A percentile compares a stretch with the other conserved stretches of the same genome.
Evolutionary conservation across 2,113 vertebrate species (phyloP).

Genomic region (Cyphomyrus plagiostoma): DNA sequence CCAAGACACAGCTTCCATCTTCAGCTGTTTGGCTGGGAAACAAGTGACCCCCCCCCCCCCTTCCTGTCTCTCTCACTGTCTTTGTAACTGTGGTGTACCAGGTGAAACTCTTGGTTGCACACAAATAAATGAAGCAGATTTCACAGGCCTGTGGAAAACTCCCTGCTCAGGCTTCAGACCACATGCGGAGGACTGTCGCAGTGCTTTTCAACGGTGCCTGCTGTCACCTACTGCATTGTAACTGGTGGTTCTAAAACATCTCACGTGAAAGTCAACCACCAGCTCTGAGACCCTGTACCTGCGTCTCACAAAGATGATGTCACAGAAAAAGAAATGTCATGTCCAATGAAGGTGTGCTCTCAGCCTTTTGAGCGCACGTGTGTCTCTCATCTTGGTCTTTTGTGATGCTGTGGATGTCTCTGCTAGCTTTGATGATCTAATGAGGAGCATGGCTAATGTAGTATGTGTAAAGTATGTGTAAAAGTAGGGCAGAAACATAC

Average conservation of each 20-base stretch:
- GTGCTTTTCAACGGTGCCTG: background rate
- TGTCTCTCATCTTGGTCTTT: background rate
- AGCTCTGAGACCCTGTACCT: background rate
- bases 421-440: background rate
- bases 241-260: background rate
- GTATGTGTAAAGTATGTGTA: background rate
- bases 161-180: background rate
- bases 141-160: background rate
- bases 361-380: background rate
- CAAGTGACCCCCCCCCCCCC: background rate
- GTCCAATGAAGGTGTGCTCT: background rate
- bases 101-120: background rate
- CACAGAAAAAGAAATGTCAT: background rate
- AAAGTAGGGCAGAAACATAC: background rate
- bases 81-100: background rate
- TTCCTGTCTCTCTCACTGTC: background rate
- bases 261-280: background rate
- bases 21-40: background rate
- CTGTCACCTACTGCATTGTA: background rate
- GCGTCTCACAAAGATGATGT: background rate
- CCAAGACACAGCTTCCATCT: background rate
- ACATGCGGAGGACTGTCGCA: background rate
- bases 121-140: conserved; percentile 5
- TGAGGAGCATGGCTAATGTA: background rate
- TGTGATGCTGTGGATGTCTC: background rate